Evolutionary conservation across 2,113 vertebrate species (phyloP), one percentile per base, ranked within the genome.

Genomic region (Saiga tatarica): DNA sequence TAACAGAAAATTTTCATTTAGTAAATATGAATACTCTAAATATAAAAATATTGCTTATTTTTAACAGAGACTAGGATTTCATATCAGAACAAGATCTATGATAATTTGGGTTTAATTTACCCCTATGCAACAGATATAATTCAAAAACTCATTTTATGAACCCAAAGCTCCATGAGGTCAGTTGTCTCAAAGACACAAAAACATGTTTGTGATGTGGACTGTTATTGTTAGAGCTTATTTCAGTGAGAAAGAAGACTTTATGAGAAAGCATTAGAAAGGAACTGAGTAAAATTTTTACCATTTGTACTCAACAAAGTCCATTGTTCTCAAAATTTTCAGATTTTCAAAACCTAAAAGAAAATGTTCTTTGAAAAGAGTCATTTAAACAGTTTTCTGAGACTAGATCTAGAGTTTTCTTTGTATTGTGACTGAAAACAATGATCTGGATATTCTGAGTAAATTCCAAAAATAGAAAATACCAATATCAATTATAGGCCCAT

Each of bases 401-500:
- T 86, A 92, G 11, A 86, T 74, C 28, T 57, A 91, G 57, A 89
- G 9, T 55, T 93, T 53, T 94, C 26, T 94, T 28, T 59, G 1
- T 50, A 89, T 52, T 78, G 28, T 62, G 23, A 64, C 79, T 59
- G 17, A 87, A 96, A 97, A 79, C 3, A 55, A 15, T 96, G 33
- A 94, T 76, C 62, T 83, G 79, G 33, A 50, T 89, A 87, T 95
- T 95, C 64, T 94, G 42, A 87, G 33, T 60, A 79, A 93, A 53
- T 92, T 97, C 78, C 62, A 83, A 96, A 97, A 96, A 57, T 90
- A 90, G 71, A 84, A 96, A 96, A 94, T 71, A 79, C 42, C 71
- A 96, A 64, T 97, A 92, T 89, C 82, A 95, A 95, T 97, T 95
- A 89, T 39, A 97, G 12, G 26, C 83, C 87, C 83, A 97, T 97